Percentiles rank a stretch among this genome's conserved stretches.
Evolutionary conservation across 2,888 invertebrate species (phyloP).

Genomic region (Chymomyza fuscimana): DNA sequence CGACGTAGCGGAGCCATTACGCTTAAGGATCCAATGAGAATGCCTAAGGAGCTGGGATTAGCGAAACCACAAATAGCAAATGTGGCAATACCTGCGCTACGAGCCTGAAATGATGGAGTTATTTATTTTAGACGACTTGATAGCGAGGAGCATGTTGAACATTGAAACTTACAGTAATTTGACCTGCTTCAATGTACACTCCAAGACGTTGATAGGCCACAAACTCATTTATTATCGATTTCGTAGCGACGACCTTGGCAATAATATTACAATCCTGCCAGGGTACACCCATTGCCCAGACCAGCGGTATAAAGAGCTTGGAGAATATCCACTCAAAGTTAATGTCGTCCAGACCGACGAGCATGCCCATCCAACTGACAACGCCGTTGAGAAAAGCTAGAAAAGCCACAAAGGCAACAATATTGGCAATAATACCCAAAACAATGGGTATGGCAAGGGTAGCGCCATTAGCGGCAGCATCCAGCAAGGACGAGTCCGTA

Average conservation of each 20-base stretch:
- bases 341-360: constrained; percentile 85
- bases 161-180: constrained; percentile 56
- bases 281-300: constrained; percentile 90
- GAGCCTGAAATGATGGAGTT: constrained; percentile 81
- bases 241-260: constrained; percentile 91
- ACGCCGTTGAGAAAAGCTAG: constrained; percentile 91
- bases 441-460: constrained; percentile 89
- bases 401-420: constrained; percentile 94
- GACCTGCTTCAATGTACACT: constrained; percentile 81
- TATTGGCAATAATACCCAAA: constrained; percentile 92
- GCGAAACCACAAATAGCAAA: constrained; percentile 96
- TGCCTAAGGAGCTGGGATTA: constrained; percentile 92
- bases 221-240: constrained; percentile 95
- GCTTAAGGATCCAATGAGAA: constrained; percentile 88
- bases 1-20: constrained; percentile 88
- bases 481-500: constrained; percentile 90
- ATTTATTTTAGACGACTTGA: background rate
- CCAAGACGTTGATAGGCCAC: constrained; percentile 91
- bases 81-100: constrained; percentile 91
- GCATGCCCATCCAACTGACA: constrained; percentile 88
- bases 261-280: constrained; percentile 86
- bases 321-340: constrained; percentile 89
- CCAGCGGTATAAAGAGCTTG: constrained; percentile 94
- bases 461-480: constrained; percentile 95
- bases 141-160: background rate